Conservation (phyloP, 2,888 invertebrate species). For the Drosophila melanocephala region DNA sequence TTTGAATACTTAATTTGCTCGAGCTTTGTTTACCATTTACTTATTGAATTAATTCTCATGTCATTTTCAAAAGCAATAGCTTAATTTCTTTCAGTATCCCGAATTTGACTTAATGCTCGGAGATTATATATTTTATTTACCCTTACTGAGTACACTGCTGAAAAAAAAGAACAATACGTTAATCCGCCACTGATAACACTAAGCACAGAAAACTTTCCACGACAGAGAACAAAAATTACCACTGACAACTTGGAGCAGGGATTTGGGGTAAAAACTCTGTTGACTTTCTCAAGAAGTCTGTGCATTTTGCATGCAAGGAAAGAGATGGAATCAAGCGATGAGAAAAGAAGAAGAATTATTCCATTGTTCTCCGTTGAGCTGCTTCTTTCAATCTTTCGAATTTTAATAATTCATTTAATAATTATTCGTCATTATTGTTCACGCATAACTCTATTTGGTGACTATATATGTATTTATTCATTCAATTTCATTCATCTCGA, state of each 20-base stretch:
- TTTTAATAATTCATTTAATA: not conserved
- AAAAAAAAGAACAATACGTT: not conserved
- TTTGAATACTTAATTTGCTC: not conserved
- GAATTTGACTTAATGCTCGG: not conserved
- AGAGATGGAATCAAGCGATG: not conserved
- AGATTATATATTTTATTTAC: slow-evolving; percentile 4
- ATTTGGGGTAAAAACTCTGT: not conserved
- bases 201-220: slow-evolving; percentile 27
- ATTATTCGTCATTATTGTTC: not conserved
- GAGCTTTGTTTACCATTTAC: not conserved
- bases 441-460: not conserved
- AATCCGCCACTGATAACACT: slow-evolving; percentile 22
- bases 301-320: not conserved
- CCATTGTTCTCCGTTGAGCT: not conserved
- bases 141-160: not conserved
- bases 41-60: not conserved
- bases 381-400: no score
- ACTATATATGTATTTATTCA: not conserved
- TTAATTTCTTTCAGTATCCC: not conserved
- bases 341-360: not conserved
- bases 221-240: not conserved
- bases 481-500: not conserved
- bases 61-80: not conserved
- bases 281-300: not conserved
- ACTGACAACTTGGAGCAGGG: not conserved